Conservation (phyloP, 2,797 vertebrate species). For the Muscicapa striata region DNA sequence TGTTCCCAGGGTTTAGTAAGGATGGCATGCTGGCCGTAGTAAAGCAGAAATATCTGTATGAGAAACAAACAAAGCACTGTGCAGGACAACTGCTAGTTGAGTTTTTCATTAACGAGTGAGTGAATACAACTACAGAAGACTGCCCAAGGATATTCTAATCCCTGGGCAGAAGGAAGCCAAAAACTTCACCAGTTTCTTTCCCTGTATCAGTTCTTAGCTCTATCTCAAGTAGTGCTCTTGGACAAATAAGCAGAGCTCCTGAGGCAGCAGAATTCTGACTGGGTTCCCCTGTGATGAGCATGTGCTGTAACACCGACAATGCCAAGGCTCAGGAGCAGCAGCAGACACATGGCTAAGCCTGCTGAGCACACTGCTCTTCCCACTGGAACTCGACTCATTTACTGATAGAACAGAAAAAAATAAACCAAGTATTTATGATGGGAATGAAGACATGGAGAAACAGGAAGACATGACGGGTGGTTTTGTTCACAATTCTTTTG, state of each 20-base stretch:
- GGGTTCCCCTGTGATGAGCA: accelerated
- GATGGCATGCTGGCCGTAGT: not conserved
- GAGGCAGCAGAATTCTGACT: not conserved
- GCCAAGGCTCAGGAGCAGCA: not conserved
- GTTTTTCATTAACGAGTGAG: not conserved
- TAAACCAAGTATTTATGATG: accelerated
- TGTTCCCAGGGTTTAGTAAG: not conserved
- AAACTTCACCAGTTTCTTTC: not conserved
- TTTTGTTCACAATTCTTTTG: not conserved
- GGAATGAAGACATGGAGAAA: not conserved
- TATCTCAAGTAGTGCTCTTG: not conserved
- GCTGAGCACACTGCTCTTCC: not conserved
- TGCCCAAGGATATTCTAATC: not conserved
- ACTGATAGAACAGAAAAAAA: not conserved
- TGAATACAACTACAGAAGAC: not conserved
- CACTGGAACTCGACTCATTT: not conserved
- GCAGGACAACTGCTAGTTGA: not conserved
- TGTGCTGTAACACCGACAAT: not conserved
- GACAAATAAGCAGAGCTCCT: not conserved
- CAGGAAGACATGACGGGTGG: not conserved
- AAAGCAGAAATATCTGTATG: not conserved
- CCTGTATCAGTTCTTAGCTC: not conserved
- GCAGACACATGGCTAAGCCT: not conserved
- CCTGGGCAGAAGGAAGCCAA: not conserved
- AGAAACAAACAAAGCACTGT: not conserved